Conservation (phyloP, 2,797 vertebrate genomes). For the Orestias chungarensis region DNA sequence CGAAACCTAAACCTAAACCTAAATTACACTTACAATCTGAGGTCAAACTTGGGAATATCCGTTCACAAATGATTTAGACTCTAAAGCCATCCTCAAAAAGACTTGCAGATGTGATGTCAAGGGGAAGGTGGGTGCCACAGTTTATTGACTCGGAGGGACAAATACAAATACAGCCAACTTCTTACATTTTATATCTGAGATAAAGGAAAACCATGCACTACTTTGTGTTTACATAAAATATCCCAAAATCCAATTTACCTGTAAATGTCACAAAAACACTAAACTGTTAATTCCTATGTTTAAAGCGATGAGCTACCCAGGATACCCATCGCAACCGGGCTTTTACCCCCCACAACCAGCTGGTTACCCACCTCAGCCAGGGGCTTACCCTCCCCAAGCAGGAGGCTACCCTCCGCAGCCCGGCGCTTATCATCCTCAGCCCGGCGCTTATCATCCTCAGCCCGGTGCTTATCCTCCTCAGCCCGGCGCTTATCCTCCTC, state of each 20-base stretch:
- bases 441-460: slow-evolving; percentile 79
- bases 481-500: slow-evolving; percentile 77
- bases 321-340: slow-evolving; percentile 82
- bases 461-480: slow-evolving; percentile 79
- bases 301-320: slow-evolving; percentile 91
- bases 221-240: background rate
- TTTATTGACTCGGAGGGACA: background rate
- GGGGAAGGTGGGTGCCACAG: background rate
- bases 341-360: slow-evolving; percentile 66
- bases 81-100: background rate
- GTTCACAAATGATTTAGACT: no score
- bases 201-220: background rate
- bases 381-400: slow-evolving; percentile 64
- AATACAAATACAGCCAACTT: background rate
- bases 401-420: slow-evolving; percentile 62
- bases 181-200: background rate
- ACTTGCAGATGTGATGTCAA: background rate
- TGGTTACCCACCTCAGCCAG: slow-evolving; percentile 63
- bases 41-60: no score
- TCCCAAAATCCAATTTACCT: background rate
- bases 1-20: no score
- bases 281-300: slow-evolving; percentile 30
- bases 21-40: no score
- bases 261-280: background rate
- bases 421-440: slow-evolving; percentile 78